These are phyloP conservation scores for Nycticebus coucang DNA, from an alignment of 2,113 vertebrate species.

Conservation along the genomic window DNA sequence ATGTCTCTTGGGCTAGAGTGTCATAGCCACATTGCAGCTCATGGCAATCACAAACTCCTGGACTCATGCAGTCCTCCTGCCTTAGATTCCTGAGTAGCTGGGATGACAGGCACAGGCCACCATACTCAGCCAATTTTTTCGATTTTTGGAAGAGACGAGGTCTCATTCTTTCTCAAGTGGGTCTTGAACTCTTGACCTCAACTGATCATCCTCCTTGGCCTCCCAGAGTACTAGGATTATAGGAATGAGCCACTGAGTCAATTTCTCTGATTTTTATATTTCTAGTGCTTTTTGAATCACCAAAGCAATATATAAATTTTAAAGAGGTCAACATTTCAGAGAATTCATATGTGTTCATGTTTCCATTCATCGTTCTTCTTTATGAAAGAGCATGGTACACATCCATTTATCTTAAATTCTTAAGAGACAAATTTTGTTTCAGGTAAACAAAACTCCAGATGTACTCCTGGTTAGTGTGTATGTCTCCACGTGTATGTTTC, in stretches of 20 bases:
- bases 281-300: neutral
- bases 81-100: no score
- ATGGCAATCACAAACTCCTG: no score
- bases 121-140: no score
- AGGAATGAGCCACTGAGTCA: neutral
- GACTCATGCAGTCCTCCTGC: no score
- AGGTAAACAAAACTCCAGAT: neutral
- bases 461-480: neutral
- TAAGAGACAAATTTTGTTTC: neutral
- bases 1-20: no score
- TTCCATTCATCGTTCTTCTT: neutral
- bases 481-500: neutral
- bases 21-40: no score
- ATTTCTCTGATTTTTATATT: neutral
- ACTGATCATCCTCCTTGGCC: no score
- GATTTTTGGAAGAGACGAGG: no score
- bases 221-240: no score
- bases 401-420: neutral
- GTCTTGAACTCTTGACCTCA: no score
- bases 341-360: neutral
- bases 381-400: neutral
- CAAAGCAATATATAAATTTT: neutral
- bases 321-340: conserved; percentile 10
- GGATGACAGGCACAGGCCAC: no score
- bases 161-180: no score